Base-by-base conservation (phyloP, 1,140 invertebrate genomes). In the Micrasema minimum region DNA sequence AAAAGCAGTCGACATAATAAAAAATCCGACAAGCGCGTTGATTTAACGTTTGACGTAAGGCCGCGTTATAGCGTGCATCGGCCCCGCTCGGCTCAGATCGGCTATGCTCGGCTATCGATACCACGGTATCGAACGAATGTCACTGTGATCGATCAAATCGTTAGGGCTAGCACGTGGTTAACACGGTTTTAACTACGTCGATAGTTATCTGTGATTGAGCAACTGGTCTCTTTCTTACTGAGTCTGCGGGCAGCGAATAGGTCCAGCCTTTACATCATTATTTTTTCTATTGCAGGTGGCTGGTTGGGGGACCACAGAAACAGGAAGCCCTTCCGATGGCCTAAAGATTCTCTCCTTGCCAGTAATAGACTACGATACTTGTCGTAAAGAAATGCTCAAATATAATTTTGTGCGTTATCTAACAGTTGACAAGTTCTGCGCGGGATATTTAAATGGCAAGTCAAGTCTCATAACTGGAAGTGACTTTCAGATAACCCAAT, bases 351-450 rank as follows among this genome's bases (percentile, higher is more conserved):
- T 50, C 4, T 20, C 10, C 11, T 10, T 50, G 46, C 46, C 46
- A 14, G 1, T 50, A 4, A 20, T 50, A 10, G 18, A 10, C 14
- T 10, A 20, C 16, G 5, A 1, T 1, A 10, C 14, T 1, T 50
- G 46, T 20, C 46, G 14, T 0, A 20, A 20, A 16, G 46, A 50
- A 20, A 20, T 18, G 14, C 2, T 11, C 0, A 16, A 18, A 50
- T 50, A 50, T 20, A 2, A 50, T 5, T 18, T 22, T 10, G 18
- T 11, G 18, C 16, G 46, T 11, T 50, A 50, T 22, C 14, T 50
- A 14, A 50, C 46, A 20, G 5, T 22, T 2, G 46, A 50, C 46
- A 50, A 50, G 18, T 20, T 50, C 18, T 50, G 46, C 46, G 46
- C 46, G 5, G 46, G 46, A 18, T 50, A 20, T 11, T 4, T 10